Evolutionary conservation across 2,888 invertebrate genomes (phyloP).

Genomic region (Pristionchus fissidentatus): DNA sequence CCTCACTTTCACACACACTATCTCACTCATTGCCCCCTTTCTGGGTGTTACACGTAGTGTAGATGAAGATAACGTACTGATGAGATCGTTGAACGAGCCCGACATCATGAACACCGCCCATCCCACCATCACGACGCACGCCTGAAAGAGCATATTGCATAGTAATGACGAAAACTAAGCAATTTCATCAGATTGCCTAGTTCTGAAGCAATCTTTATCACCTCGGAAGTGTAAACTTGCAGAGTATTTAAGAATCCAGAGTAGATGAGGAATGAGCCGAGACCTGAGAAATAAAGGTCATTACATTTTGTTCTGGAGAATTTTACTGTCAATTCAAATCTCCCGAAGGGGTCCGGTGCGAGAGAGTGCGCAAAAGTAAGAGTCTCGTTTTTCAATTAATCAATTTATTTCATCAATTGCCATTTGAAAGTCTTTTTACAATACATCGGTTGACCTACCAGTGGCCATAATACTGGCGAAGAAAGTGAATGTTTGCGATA

Average conservation of each 20-base stretch:
- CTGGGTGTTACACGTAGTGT: too few relatives aligned
- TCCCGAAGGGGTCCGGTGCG: too few relatives aligned
- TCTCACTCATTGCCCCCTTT: too few relatives aligned
- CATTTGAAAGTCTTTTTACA: neutral
- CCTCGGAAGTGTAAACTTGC: slow-evolving; percentile 30
- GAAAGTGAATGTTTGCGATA: slow-evolving; percentile 12
- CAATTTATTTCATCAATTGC: neutral
- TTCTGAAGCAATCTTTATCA: neutral
- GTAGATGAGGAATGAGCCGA: slow-evolving; percentile 35
- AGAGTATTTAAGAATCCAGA: neutral
- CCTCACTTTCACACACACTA: too few relatives aligned
- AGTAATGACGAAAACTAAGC: neutral
- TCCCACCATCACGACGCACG: slow-evolving; percentile 9
- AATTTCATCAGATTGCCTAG: neutral
- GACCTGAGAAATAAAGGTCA: neutral
- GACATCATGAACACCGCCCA: slow-evolving; percentile 29
- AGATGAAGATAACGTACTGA: slow-evolving; percentile 18
- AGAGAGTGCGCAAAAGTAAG: too few relatives aligned
- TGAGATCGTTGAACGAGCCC: slow-evolving; percentile 32
- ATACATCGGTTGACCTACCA: neutral
- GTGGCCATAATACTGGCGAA: slow-evolving; percentile 15
- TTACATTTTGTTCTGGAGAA: neutral
- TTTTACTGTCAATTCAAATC: too few relatives aligned
- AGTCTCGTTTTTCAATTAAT: too few relatives aligned
- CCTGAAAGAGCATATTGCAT: neutral